phyloP scores from a whole-genome alignment of 2,888 invertebrate genomes.

The Platycnemis pennipes region DNA sequence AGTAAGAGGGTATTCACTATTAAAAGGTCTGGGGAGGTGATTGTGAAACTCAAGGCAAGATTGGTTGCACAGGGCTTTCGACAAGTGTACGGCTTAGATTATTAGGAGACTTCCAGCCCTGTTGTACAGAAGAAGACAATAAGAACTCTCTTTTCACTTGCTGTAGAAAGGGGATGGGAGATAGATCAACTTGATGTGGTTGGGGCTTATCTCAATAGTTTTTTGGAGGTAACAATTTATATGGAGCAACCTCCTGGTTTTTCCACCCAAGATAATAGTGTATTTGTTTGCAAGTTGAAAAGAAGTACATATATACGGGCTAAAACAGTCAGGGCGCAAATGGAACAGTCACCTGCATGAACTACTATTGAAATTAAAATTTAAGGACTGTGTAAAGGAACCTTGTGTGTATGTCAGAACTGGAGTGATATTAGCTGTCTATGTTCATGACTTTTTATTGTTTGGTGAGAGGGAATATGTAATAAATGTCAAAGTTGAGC shows the following conservation, averaged over 20 bases:
- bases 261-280: not conserved
- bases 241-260: not conserved
- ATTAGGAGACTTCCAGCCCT: no score
- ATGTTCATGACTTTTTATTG: no score
- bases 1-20: no score
- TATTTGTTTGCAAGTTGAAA: not conserved
- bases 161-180: conserved; percentile 10
- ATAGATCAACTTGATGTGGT: conserved; percentile 55
- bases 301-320: no score
- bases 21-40: no score
- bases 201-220: not conserved
- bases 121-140: conserved; percentile 31
- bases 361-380: not conserved
- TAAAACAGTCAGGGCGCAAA: no score
- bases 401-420: no score
- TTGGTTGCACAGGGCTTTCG: conserved; percentile 69
- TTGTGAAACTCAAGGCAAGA: not conserved
- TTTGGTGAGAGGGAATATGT: no score
- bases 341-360: not conserved
- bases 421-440: no score
- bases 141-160: not conserved
- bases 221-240: not conserved
- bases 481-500: not conserved
- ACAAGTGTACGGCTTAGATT: conserved; percentile 68
- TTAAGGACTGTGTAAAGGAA: no score